A percentile compares a stretch with the other conserved stretches of the same genome.
phyloP scores from a whole-genome alignment of 1,140 invertebrate genomes.

The Dermatophagoides farinae region DNA sequence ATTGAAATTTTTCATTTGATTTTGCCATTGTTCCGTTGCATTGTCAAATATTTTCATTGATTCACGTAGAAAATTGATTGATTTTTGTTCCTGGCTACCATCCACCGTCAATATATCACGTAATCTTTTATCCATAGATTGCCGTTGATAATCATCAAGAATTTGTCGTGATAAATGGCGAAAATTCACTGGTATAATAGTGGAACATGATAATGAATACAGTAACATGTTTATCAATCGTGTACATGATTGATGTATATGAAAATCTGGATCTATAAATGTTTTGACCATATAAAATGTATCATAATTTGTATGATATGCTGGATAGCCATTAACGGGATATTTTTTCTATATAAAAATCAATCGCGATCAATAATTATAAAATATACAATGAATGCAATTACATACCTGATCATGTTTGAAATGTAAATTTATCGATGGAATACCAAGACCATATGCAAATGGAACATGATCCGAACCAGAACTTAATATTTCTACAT shows the following conservation, averaged over 20 bases:
- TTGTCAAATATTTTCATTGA: neutral
- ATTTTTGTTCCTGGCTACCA: neutral
- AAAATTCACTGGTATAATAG: neutral
- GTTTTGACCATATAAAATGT: constrained; percentile 5
- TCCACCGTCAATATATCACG: neutral
- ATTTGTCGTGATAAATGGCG: neutral
- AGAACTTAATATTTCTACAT: neutral
- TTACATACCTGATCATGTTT: constrained; percentile 6
- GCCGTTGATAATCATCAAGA: neutral
- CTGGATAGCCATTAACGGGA: constrained; percentile 1
- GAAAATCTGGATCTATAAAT: neutral
- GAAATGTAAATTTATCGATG: constrained; percentile 10
- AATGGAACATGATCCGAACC: constrained; percentile 12
- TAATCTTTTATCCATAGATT: neutral
- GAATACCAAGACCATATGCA: constrained; percentile 4
- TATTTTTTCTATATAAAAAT: constrained; percentile 2
- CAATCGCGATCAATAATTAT: neutral
- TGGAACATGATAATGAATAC: constrained; percentile 2
- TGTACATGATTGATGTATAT: constrained; percentile 1
- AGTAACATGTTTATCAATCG: neutral
- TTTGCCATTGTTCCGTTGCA: neutral
- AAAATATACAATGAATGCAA: neutral
- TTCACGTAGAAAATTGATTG: neutral
- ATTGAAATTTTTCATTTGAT: neutral
- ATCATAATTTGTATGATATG: constrained; percentile 9